These are phyloP conservation scores for Archips xylosteana DNA, from an alignment of 2,888 invertebrate species.

Conservation along the genomic window DNA sequence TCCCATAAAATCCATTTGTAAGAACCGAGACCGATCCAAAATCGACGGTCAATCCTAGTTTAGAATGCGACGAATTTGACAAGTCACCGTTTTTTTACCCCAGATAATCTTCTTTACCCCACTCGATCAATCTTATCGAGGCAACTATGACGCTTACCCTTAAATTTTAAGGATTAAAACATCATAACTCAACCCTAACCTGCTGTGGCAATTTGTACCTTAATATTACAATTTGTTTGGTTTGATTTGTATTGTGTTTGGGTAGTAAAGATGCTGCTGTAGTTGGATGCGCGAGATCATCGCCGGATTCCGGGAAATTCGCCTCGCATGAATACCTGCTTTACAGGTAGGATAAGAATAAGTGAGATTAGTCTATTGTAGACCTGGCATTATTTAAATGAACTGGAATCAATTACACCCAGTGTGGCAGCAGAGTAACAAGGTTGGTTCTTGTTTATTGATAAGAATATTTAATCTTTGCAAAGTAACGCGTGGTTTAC, in stretches of 20 bases:
- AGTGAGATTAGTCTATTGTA: neutral
- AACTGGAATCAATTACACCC: neutral
- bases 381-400: neutral
- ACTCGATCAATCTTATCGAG: conserved; percentile 85
- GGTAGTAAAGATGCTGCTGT: conserved; percentile 65
- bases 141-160: conserved; percentile 63
- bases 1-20: conserved; percentile 51
- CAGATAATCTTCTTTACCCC: conserved; percentile 84
- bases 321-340: conserved; percentile 84
- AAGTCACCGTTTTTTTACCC: conserved; percentile 83
- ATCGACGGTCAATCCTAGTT: conserved; percentile 63
- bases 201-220: conserved; percentile 46
- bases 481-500: too few relatives aligned
- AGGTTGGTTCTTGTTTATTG: too few relatives aligned
- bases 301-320: conserved; percentile 84
- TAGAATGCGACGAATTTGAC: conserved; percentile 84
- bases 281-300: conserved; percentile 80
- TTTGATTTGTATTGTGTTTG: conserved; percentile 43
- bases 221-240: conserved; percentile 27
- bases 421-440: too few relatives aligned
- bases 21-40: conserved; percentile 64
- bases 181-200: conserved; percentile 43
- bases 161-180: conserved; percentile 45
- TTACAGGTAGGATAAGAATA: conserved; percentile 71
- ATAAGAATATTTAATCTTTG: too few relatives aligned